Percentiles rank a stretch among this genome's conserved stretches.
Evolutionary conservation across 2,113 vertebrate genomes (phyloP).

Genomic region (Malaclemys terrapin): DNA sequence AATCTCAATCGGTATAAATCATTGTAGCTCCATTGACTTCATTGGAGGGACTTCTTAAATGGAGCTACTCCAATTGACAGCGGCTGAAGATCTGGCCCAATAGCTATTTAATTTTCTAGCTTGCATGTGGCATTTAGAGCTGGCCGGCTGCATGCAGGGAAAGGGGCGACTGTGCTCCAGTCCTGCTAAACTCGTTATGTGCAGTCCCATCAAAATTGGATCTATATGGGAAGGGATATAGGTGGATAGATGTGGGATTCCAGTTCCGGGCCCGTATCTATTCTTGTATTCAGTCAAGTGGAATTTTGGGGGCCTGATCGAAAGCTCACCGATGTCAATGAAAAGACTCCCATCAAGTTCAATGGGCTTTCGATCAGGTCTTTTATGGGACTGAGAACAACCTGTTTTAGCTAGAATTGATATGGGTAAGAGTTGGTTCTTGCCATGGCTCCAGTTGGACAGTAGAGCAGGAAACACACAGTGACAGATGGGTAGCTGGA

Average conservation of each 20-base stretch:
- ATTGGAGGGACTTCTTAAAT: background rate
- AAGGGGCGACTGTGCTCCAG: accelerated
- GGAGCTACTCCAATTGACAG: background rate
- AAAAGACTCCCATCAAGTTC: background rate
- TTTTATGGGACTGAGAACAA: background rate
- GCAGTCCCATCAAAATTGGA: background rate
- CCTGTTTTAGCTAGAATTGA: background rate
- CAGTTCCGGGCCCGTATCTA: background rate
- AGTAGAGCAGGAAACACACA: background rate
- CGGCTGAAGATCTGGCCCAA: background rate
- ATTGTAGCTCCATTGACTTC: background rate
- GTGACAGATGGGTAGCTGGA: background rate
- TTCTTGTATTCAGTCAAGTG: background rate
- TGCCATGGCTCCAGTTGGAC: background rate
- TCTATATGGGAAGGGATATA: background rate
- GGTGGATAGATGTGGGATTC: background rate
- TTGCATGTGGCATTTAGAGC: background rate
- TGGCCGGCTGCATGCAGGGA: background rate
- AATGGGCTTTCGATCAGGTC: background rate
- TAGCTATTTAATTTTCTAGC: background rate
- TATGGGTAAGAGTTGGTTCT: background rate
- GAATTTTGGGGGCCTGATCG: background rate
- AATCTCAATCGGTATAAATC: background rate
- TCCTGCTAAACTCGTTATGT: background rate
- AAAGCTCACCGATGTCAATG: background rate